These are phyloP conservation scores for Esox lucius DNA, from an alignment of 2,797 vertebrate genomes.

Conservation along the genomic window DNA sequence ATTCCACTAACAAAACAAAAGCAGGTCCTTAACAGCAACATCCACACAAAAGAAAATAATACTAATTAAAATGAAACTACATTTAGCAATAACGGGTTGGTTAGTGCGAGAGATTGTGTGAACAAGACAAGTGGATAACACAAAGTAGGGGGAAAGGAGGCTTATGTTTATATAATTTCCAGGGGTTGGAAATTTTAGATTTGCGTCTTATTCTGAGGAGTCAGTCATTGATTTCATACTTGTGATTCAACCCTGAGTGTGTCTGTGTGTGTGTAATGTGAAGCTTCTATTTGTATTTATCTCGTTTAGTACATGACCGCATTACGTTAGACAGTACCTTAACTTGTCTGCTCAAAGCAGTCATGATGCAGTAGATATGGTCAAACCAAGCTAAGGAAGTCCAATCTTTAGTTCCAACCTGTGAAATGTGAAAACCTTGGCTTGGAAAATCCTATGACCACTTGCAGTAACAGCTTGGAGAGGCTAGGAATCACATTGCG, in stretches of 20 bases:
- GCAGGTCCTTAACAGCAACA: neutral
- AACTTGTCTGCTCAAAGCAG: neutral
- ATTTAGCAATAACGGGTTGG: neutral
- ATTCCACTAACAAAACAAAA: neutral
- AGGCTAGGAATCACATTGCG: neutral
- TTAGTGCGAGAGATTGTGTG: neutral
- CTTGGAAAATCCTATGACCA: neutral
- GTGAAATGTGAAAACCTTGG: neutral
- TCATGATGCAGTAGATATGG: neutral
- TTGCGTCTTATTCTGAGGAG: too few species aligned
- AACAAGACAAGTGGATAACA: neutral
- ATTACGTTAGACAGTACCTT: neutral
- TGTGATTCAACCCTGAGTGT: neutral
- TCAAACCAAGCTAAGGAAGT: slow-evolving; percentile 2
- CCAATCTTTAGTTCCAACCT: neutral
- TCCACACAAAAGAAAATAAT: neutral
- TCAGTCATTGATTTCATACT: too few species aligned
- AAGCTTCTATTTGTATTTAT: slow-evolving; percentile 18
- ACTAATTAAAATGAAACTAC: neutral
- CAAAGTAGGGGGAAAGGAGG: neutral
- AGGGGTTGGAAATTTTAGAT: too few species aligned
- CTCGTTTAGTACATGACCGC: too few species aligned
- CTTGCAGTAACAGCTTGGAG: neutral
- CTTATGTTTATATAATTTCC: too few species aligned
- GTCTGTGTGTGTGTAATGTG: slow-evolving; percentile 12